Base-by-base conservation (phyloP, 2,113 vertebrate species). In the Ptilorrhoa leucosticta region DNA sequence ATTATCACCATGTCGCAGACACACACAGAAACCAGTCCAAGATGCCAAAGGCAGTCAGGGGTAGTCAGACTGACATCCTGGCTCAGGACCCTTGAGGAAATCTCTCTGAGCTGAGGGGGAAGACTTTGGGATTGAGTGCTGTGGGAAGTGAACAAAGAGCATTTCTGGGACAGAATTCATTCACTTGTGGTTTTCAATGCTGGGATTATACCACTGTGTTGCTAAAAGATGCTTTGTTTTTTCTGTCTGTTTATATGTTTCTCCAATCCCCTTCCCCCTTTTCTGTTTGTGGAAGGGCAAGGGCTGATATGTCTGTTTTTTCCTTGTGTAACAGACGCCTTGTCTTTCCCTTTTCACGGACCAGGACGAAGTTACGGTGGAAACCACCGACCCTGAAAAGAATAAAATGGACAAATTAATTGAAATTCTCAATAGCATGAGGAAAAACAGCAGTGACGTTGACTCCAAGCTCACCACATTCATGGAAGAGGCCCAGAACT, bases 401-500 rank as follows among this genome's bases (percentile, higher is more conserved):
- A 98, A 96, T 98, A 98, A 98, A 97, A 99, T 99, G 98, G 99
- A 99, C 98, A 98, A 98, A 88, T 88, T 99, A 88, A 98, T 98
- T 53, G 99, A 99, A 87, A 99, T 99, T 37, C 98, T 99, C 87
- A 99, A 99, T 98, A 99, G 98, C 97, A 99, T 99, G 99, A 97
- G 98, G 79, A 99, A 98, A 96, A 99, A 99, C 98, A 98, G 98
- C 97, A 98, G 98, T 4, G 99, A 99, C 0, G 99, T 99, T 94
- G 99, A 99, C 45, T 90, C 97, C 92, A 99, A 99, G 96, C 99
- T 99, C 77, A 98, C 98, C 92, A 98, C 98, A 40, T 99, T 99
- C 98, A 99, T 99, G 99, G 98, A 99, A 97, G 99, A 99, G 90
- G 99, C 99, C 6, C 99, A 99, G 98, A 98, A 98, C 95, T 99